Conservation (phyloP, 2,113 vertebrate genomes). For the Alexandromys fortis region DNA sequence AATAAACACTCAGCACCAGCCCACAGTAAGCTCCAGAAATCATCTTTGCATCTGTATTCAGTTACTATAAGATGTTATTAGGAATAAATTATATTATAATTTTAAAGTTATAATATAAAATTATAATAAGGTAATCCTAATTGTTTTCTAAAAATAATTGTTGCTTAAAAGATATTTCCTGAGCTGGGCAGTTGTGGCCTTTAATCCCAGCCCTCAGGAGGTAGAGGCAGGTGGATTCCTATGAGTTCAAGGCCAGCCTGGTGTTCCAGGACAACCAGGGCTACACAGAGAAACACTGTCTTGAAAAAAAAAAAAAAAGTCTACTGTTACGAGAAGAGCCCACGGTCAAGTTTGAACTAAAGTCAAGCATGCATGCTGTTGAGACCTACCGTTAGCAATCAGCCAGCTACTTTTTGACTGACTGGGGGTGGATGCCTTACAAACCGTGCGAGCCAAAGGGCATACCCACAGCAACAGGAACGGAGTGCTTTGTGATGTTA, state of each 20-base stretch:
- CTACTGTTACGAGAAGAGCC: neutral
- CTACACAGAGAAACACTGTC: neutral
- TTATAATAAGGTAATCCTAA: neutral
- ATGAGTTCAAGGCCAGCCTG: neutral
- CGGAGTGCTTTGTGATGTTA: neutral
- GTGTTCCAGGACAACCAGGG: neutral
- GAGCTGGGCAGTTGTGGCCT: neutral
- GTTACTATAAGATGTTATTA: neutral
- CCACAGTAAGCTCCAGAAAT: neutral
- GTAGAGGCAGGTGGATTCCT: neutral
- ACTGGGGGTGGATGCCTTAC: neutral
- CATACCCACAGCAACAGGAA: neutral
- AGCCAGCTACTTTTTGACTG: neutral
- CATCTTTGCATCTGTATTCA: neutral
- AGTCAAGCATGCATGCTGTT: neutral
- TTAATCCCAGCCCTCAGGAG: neutral
- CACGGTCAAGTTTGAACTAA: accelerated
- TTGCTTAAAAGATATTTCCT: neutral
- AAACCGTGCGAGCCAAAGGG: neutral
- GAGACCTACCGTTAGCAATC: no score
- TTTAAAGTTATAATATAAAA: neutral
- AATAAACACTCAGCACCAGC: neutral
- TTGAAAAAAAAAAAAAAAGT: neutral
- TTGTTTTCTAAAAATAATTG: neutral
- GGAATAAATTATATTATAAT: neutral